phyloP scores from a whole-genome alignment of 1,140 invertebrate genomes.

The Oreohelix idahoensis region DNA sequence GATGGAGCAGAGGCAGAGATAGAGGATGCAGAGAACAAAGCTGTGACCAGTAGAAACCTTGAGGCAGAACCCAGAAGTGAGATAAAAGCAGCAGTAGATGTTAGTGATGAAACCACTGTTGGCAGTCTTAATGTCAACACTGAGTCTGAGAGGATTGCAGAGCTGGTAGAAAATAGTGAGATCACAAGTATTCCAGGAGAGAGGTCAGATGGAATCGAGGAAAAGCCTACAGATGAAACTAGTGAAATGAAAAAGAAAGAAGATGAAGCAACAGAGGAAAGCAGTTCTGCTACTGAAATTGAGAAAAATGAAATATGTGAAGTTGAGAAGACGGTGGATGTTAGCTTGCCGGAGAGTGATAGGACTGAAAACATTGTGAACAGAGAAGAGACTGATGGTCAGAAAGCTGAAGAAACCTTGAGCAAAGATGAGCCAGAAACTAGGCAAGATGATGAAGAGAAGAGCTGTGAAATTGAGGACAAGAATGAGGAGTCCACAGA shows the following conservation, averaged over 20 bases:
- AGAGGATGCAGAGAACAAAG: neutral
- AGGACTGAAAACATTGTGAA: constrained; percentile 5
- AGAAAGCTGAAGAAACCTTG: neutral
- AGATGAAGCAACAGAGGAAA: neutral
- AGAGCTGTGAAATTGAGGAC: neutral
- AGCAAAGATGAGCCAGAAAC: neutral
- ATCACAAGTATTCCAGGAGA: neutral
- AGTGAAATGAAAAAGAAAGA: neutral
- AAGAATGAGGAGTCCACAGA: neutral
- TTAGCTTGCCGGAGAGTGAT: neutral
- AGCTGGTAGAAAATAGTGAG: neutral
- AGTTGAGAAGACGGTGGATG: neutral
- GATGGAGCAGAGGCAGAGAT: neutral
- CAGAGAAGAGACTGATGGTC: constrained; percentile 2
- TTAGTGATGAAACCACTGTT: neutral
- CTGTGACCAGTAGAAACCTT: neutral
- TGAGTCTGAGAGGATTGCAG: neutral
- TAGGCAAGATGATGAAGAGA: neutral
- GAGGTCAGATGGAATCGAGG: neutral
- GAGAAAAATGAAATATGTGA: neutral
- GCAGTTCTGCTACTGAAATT: neutral
- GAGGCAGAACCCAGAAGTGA: neutral
- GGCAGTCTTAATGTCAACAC: neutral
- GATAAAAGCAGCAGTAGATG: neutral
- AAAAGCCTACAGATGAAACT: neutral